Base-by-base conservation (phyloP, 2,797 vertebrate genomes). In the Helarctos malayanus region DNA sequence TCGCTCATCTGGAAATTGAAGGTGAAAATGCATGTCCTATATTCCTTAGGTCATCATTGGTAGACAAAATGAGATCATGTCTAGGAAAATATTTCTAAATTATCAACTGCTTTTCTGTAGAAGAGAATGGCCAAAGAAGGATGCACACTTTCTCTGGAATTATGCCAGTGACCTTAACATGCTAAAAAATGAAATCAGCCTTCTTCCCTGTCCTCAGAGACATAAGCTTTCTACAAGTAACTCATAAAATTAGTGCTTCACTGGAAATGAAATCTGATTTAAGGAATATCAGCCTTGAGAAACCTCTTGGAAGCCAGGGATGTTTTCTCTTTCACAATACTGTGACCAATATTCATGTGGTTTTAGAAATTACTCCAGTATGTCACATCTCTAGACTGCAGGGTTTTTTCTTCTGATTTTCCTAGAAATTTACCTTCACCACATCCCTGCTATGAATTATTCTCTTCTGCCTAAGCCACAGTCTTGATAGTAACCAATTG, bases 31-130 rank as follows among this genome's bases (percentile, higher is more conserved):
- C 16, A 88, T 68, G 41, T 45, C 94, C 69, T 35, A 2, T 73
- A 78, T 89, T 41, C 78, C 59, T 92, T 83, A 81, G 41, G 71
- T 97, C 90, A 95, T 79, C 85, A 16, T 0, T 63, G 49, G 96
- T 25, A 97, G 54, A 91, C 63, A 93, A 95, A 90, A 94, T 96
- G 92, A 96, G 89, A 95, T 95, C 93, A 90, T 93, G 88, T 97
- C 92, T 97, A 92, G 84, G 63, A 93, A 89, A 95, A 89, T 59
- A 65, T 45, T 88, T 88, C 79, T 93, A 95, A 89, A 78, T 95
- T 94, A 95, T 94, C 61, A 90, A 78, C 65, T 92, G 41, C 23
- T 96, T 86, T 96, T 95, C 54, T 90, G 13, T 71, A 45, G 65
- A 81, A 75, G 29, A 85, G 0, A 13, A 23, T 85, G 81, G 71